Conservation (phyloP, 2,113 vertebrate species). For the Ceyx cyanopectus region DNA sequence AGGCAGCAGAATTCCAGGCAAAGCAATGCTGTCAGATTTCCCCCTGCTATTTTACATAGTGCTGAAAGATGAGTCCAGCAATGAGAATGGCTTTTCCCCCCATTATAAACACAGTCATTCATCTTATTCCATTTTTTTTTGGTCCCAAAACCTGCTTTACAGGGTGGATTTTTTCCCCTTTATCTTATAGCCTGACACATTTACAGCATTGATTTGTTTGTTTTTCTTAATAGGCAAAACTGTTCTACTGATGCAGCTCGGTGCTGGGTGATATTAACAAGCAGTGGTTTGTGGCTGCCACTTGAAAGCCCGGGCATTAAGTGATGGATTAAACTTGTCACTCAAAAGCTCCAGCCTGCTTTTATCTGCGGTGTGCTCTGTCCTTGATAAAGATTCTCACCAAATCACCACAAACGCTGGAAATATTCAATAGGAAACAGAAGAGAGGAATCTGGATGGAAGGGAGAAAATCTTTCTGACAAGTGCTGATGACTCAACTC, state of each 20-base stretch:
- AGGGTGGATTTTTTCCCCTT: neutral
- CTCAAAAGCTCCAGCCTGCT: conserved; percentile 36
- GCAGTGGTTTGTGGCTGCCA: conserved; percentile 30
- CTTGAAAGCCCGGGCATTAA: conserved; percentile 28
- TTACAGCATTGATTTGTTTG: conserved; percentile 55
- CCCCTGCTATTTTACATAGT: neutral
- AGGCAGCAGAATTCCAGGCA: neutral
- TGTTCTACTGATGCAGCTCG: conserved; percentile 30
- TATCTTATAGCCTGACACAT: conserved; percentile 18
- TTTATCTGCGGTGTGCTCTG: conserved; percentile 45
- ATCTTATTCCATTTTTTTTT: neutral
- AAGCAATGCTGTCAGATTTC: neutral
- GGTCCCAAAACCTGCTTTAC: neutral
- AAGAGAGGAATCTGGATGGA: conserved; percentile 32
- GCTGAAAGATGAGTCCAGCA: neutral
- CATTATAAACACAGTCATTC: neutral
- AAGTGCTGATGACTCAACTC: conserved; percentile 46
- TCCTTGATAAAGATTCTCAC: conserved; percentile 61
- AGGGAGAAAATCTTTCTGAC: conserved; percentile 29
- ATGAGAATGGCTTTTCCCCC: neutral
- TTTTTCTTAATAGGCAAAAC: conserved; percentile 41
- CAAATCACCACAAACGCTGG: conserved; percentile 46
- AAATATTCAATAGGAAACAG: neutral
- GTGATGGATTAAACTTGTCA: conserved; percentile 65
- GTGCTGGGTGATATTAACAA: conserved; percentile 37